Percentiles rank a stretch among this genome's conserved stretches.
These are phyloP conservation scores for Ceryle rudis DNA, from an alignment of 2,797 vertebrate species.

Conservation along the genomic window DNA sequence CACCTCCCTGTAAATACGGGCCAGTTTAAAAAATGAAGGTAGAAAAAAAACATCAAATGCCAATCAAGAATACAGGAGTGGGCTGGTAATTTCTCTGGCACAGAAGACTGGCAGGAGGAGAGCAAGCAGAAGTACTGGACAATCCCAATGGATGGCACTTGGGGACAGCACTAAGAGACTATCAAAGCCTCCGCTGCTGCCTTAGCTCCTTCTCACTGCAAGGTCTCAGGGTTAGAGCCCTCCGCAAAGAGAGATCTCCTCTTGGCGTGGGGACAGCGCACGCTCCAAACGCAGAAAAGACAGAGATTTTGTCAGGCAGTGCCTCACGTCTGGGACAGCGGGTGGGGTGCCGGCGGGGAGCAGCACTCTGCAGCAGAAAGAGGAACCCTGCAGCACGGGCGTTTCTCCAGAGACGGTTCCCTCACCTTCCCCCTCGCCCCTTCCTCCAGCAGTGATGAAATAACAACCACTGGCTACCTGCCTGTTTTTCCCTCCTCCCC, in stretches of 20 bases:
- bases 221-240: background rate
- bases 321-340: background rate
- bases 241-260: background rate
- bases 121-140: background rate
- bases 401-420: fast-evolving
- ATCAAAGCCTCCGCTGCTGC: background rate
- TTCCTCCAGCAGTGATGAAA: background rate
- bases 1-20: background rate
- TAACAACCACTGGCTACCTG: background rate
- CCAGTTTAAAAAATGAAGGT: background rate
- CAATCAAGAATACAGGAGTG: background rate
- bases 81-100: background rate
- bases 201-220: background rate
- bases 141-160: fast-evolving
- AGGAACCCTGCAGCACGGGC: background rate
- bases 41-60: background rate
- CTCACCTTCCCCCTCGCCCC: background rate
- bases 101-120: background rate
- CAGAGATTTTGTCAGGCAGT: background rate
- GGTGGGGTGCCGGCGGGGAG: background rate
- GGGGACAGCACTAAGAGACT: background rate
- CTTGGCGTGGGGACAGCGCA: background rate
- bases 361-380: background rate
- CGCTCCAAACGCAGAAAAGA: background rate
- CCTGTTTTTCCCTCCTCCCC: background rate